phyloP scores from a whole-genome alignment of 2,797 vertebrate species.

The Trichosurus vulpecula region DNA sequence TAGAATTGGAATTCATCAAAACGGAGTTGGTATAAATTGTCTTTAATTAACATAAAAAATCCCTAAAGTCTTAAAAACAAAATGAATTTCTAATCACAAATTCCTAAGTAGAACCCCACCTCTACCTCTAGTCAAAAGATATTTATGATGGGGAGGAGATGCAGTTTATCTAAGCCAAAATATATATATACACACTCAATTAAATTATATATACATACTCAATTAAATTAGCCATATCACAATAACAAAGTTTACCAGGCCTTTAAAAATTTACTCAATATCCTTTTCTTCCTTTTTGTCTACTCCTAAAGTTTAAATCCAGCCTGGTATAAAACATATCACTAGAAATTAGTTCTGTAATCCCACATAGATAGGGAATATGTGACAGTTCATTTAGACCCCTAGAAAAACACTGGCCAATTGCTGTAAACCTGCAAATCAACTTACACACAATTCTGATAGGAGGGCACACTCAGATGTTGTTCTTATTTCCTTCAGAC shows the following conservation, averaged over 20 bases:
- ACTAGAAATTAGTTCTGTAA: background rate
- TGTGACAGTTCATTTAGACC: background rate
- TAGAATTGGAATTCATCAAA: background rate
- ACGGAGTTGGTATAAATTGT: background rate
- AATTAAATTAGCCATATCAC: background rate
- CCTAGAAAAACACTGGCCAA: background rate
- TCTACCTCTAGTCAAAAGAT: background rate
- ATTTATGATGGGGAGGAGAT: background rate
- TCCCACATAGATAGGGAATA: background rate
- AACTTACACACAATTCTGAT: background rate
- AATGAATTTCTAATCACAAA: background rate
- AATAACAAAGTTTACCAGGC: background rate
- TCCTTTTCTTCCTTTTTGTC: background rate
- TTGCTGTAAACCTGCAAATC: too few species aligned
- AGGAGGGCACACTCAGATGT: too few species aligned
- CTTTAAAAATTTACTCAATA: background rate
- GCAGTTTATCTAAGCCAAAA: background rate
- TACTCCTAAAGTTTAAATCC: background rate
- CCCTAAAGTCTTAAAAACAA: background rate
- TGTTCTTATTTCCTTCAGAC: too few species aligned
- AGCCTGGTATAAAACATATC: too few species aligned
- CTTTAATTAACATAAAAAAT: background rate
- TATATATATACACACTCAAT: too few species aligned
- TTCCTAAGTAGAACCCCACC: background rate
- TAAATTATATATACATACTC: background rate